Conservation (phyloP, 2,888 invertebrate species). For the Trilocha varians region DNA sequence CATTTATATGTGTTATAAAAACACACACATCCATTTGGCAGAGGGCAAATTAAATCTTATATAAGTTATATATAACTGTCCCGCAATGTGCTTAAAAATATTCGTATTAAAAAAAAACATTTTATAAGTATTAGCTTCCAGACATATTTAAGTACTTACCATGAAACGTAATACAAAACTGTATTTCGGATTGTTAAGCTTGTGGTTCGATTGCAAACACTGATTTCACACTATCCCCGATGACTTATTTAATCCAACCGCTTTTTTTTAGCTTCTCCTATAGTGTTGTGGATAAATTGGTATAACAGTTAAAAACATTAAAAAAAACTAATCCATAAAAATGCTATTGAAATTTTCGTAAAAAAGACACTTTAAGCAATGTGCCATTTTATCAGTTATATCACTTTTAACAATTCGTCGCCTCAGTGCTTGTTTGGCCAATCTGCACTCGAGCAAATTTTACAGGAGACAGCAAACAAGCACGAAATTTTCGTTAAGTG, state of each 20-base stretch:
- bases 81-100: slow-evolving; percentile 10
- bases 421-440: too few relatives aligned
- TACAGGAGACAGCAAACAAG: too few relatives aligned
- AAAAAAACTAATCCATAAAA: background rate
- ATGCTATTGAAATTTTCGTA: too few relatives aligned
- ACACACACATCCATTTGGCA: too few relatives aligned
- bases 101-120: background rate
- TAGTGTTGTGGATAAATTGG: background rate
- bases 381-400: background rate
- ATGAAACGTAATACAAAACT: background rate
- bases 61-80: slow-evolving; percentile 10
- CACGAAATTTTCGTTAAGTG: too few relatives aligned
- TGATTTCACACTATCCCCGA: background rate
- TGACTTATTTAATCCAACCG: background rate
- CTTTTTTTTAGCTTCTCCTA: background rate
- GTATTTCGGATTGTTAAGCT: too few relatives aligned
- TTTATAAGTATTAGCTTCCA: background rate
- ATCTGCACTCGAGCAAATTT: too few relatives aligned
- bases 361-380: too few relatives aligned
- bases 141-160: background rate
- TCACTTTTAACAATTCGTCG: slow-evolving; percentile 1
- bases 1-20: too few relatives aligned
- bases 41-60: too few relatives aligned
- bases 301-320: background rate
- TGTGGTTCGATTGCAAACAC: too few relatives aligned